phyloP scores from a whole-genome alignment of 1,140 invertebrate genomes.

The Psilanteris sp. region DNA sequence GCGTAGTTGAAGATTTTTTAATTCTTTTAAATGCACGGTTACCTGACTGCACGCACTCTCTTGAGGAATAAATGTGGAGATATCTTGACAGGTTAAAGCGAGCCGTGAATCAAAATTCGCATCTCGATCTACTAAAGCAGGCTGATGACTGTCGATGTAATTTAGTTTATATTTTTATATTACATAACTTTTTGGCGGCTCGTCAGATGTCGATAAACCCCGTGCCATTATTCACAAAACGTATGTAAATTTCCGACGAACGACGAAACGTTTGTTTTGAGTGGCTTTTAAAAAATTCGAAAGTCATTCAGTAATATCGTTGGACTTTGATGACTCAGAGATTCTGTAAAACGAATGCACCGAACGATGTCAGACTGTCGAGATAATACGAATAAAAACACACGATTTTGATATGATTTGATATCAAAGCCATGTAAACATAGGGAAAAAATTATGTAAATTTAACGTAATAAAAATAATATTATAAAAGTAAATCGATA shows the following conservation, averaged over 20 bases:
- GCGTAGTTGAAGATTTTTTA: slow-evolving; percentile 29
- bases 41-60: slow-evolving; percentile 20
- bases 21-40: slow-evolving; percentile 36
- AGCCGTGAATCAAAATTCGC: slow-evolving; percentile 41
- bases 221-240: slow-evolving; percentile 26
- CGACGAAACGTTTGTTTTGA: slow-evolving; percentile 30
- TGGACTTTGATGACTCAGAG: slow-evolving; percentile 27
- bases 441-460: too few relatives aligned
- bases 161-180: slow-evolving; percentile 36
- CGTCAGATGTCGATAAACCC: slow-evolving; percentile 34
- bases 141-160: slow-evolving; percentile 10
- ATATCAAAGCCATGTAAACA: too few relatives aligned
- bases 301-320: slow-evolving; percentile 29
- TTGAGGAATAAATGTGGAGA: slow-evolving; percentile 29
- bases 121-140: slow-evolving; percentile 2
- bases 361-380: too few relatives aligned
- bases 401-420: slow-evolving; percentile 14
- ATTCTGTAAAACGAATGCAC: slow-evolving; percentile 12
- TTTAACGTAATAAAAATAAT: too few relatives aligned
- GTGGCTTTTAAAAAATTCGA: slow-evolving; percentile 33
- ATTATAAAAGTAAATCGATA: too few relatives aligned
- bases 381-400: slow-evolving; percentile 3
- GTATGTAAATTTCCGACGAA: slow-evolving; percentile 9
- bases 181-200: slow-evolving; percentile 15
- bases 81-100: slow-evolving; percentile 33